Conservation (phyloP, 2,888 invertebrate genomes). For the Folsomia candida region DNA sequence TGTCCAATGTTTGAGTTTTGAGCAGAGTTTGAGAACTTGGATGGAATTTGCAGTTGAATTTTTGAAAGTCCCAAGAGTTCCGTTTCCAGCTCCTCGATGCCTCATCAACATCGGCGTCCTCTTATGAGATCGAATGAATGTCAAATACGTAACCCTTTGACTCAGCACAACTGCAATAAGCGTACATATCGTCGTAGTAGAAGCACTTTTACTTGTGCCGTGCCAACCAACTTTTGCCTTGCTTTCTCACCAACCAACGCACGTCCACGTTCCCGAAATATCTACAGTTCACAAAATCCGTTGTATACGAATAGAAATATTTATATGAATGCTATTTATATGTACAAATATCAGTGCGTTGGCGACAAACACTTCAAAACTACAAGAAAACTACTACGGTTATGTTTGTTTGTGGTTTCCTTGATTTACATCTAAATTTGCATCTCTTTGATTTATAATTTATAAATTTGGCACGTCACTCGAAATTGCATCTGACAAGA, state of each 20-base stretch:
- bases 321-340: too few relatives aligned
- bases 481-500: too few relatives aligned
- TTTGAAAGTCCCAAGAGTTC: slow-evolving; percentile 16
- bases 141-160: background rate
- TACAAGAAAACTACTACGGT: too few relatives aligned
- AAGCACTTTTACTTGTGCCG: background rate
- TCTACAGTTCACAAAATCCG: too few relatives aligned
- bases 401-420: too few relatives aligned
- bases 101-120: slow-evolving; percentile 9
- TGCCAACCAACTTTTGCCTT: background rate
- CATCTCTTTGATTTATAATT: slow-evolving; percentile 20
- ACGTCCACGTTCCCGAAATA: too few relatives aligned
- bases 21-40: slow-evolving; percentile 1
- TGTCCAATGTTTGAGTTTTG: slow-evolving; percentile 3
- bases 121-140: slow-evolving; percentile 7
- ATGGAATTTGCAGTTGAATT: background rate
- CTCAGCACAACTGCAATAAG: background rate
- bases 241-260: background rate
- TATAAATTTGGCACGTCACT: too few relatives aligned
- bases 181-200: background rate
- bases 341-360: too few relatives aligned
- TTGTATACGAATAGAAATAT: too few relatives aligned
- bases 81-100: background rate
- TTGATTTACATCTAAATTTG: too few relatives aligned
- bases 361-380: too few relatives aligned